Conservation (phyloP, 2,113 vertebrate species). For the Phrynosoma blainvillii region DNA sequence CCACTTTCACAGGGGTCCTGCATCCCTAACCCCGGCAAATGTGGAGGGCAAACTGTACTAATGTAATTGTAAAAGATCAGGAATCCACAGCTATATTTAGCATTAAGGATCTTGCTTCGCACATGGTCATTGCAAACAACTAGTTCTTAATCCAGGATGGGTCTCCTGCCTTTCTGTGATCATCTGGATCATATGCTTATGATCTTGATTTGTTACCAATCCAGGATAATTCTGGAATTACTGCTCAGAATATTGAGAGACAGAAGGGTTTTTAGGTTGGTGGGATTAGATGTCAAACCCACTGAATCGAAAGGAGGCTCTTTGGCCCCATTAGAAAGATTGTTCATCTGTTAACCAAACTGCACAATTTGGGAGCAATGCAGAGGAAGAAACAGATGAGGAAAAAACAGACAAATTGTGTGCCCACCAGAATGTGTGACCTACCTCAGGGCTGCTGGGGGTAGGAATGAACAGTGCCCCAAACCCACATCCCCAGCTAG, state of each 20-base stretch:
- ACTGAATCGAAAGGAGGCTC: constrained; percentile 56
- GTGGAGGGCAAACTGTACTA: background rate
- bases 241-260: constrained; percentile 50
- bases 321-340: constrained; percentile 68
- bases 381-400: constrained; percentile 16
- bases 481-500: constrained; percentile 34
- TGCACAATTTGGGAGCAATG: constrained; percentile 33
- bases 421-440: constrained; percentile 14
- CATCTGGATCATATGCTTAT: constrained; percentile 52
- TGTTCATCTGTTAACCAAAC: constrained; percentile 62
- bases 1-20: too few relatives aligned
- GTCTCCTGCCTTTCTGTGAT: constrained; percentile 52
- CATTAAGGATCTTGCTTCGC: background rate
- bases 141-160: constrained; percentile 58
- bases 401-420: background rate
- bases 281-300: constrained; percentile 22
- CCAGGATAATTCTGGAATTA: constrained; percentile 72
- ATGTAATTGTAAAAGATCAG: background rate
- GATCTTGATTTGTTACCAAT: constrained; percentile 69
- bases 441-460: constrained; percentile 27
- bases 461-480: background rate
- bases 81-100: background rate
- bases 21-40: too few relatives aligned
- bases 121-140: background rate
- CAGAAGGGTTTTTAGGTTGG: background rate